Conservation (phyloP, 2,797 vertebrate species). For the Sebastes cheni region DNA sequence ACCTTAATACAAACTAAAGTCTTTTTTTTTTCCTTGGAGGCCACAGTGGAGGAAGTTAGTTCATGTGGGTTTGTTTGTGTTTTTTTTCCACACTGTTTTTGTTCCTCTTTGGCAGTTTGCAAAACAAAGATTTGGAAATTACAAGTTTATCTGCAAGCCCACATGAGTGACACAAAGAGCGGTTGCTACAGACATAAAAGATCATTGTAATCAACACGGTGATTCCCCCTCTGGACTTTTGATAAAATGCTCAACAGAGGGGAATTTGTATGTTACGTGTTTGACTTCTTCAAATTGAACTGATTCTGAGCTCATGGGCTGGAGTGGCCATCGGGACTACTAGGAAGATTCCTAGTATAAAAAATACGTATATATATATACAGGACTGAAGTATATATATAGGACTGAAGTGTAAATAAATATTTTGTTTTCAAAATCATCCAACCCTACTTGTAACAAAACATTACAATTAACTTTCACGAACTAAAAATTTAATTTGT, state of each 20-base stretch:
- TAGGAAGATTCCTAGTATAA: too few species aligned
- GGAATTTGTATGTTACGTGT: neutral
- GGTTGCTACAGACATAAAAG: neutral
- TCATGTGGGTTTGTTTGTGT: constrained; percentile 1
- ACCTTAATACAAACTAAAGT: neutral
- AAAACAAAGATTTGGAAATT: constrained; percentile 1
- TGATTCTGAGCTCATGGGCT: neutral
- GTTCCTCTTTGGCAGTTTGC: constrained; percentile 25
- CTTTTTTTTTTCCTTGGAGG: too few species aligned
- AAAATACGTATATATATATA: too few species aligned
- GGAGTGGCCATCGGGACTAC: too few species aligned
- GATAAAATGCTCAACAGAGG: neutral
- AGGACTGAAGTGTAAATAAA: too few species aligned
- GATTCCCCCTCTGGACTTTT: neutral
- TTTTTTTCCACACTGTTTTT: neutral
- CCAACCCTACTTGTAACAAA: too few species aligned
- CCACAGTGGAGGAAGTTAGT: too few species aligned
- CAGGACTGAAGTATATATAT: too few species aligned
- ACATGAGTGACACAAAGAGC: neutral
- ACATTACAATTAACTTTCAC: too few species aligned
- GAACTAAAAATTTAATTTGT: too few species aligned
- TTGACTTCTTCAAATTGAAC: too few species aligned
- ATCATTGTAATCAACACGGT: neutral
- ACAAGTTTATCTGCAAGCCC: neutral
- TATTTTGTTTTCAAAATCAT: too few species aligned